Evolutionary conservation across 2,797 vertebrate species (phyloP).

Genomic region (Siniperca scherzeri): DNA sequence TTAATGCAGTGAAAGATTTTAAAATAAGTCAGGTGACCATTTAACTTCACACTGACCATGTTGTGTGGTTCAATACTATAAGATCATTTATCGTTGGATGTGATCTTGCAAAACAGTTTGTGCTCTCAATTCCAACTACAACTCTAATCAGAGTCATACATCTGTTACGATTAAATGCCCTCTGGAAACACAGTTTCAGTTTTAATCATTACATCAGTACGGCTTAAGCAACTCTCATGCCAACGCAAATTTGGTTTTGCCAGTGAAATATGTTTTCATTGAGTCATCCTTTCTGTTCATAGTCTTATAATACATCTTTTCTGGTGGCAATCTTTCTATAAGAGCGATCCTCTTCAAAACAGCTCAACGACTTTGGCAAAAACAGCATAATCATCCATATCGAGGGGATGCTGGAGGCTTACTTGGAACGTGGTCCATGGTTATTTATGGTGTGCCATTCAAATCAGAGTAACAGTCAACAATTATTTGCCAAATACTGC

Average conservation of each 20-base stretch:
- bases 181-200: conserved; percentile 37
- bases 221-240: conserved; percentile 19
- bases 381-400: conserved; percentile 43
- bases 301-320: conserved; percentile 41
- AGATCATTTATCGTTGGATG: neutral
- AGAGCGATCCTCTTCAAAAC: conserved; percentile 40
- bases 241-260: conserved; percentile 39
- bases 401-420: conserved; percentile 41
- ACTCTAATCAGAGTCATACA: conserved; percentile 18
- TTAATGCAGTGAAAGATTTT: conserved; percentile 20
- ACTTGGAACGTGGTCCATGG: conserved; percentile 59
- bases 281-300: conserved; percentile 48
- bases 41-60: conserved; percentile 15
- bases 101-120: conserved; percentile 18
- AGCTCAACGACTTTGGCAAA: conserved; percentile 53
- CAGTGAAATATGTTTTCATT: conserved; percentile 44
- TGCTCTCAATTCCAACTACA: conserved; percentile 22
- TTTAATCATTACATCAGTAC: conserved; percentile 33
- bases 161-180: conserved; percentile 36
- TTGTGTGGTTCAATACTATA: neutral
- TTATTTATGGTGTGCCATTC: conserved; percentile 68
- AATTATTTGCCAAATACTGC: conserved; percentile 68
- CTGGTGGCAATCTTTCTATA: conserved; percentile 32
- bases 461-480: conserved; percentile 62
- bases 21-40: conserved; percentile 17